These are phyloP conservation scores for Eufriesea mexicana DNA, from an alignment of 1,140 invertebrate genomes.

Conservation along the genomic window DNA sequence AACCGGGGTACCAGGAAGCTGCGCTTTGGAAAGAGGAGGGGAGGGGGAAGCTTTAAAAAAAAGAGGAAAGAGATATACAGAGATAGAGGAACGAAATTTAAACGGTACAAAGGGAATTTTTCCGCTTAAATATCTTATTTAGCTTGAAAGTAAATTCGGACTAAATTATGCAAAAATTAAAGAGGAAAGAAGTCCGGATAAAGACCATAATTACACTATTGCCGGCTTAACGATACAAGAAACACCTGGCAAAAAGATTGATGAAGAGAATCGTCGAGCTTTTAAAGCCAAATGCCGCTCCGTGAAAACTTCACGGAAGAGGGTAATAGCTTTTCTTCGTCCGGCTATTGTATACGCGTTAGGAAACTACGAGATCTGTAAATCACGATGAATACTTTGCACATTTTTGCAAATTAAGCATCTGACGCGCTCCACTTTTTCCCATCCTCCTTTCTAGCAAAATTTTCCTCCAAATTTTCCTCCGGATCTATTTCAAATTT, in stretches of 20 bases:
- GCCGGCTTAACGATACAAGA: background rate
- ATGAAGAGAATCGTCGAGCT: background rate
- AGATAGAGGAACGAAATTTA: background rate
- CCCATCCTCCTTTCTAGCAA: too few relatives aligned
- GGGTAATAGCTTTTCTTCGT: slow-evolving; percentile 10
- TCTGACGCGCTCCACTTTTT: too few relatives aligned
- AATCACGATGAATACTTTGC: background rate
- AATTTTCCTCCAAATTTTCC: too few relatives aligned
- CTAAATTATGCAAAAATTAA: background rate
- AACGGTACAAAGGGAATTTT: background rate
- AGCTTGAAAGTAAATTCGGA: background rate
- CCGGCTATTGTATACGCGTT: background rate
- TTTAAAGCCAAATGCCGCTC: background rate
- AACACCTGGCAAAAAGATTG: slow-evolving; percentile 8
- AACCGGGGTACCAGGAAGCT: background rate
- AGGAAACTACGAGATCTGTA: background rate
- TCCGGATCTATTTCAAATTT: too few relatives aligned
- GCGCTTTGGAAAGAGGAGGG: too few relatives aligned
- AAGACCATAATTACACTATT: background rate
- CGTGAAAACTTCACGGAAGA: background rate
- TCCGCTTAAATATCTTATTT: background rate
- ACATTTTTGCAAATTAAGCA: background rate
- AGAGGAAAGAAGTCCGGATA: background rate
- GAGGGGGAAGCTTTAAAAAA: too few relatives aligned
- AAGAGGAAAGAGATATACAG: too few relatives aligned